phyloP scores from a whole-genome alignment of 2,888 invertebrate genomes.

The Caenorhabditis uteleia region DNA sequence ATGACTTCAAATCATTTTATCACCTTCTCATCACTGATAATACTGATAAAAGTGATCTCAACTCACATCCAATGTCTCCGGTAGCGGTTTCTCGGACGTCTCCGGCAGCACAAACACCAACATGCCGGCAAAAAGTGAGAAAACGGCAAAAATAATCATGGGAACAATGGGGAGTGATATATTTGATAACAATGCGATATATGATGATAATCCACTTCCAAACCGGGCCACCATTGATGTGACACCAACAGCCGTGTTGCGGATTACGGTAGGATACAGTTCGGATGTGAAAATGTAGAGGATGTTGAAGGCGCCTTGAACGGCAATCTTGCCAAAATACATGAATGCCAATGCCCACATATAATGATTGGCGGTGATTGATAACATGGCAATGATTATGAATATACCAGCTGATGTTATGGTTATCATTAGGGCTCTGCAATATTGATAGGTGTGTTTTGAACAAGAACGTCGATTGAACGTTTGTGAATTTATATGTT shows the following conservation, averaged over 20 bases:
- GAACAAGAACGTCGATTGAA: too few species aligned
- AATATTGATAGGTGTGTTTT: too few species aligned
- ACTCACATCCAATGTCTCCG: slow-evolving; percentile 67
- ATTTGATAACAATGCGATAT: slow-evolving; percentile 68
- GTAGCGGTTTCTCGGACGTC: slow-evolving; percentile 67
- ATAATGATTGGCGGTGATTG: slow-evolving; percentile 47
- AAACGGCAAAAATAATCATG: slow-evolving; percentile 69
- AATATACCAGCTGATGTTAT: slow-evolving; percentile 62
- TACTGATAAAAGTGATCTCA: too few species aligned
- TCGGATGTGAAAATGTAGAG: slow-evolving; percentile 69
- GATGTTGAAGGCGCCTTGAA: slow-evolving; percentile 69
- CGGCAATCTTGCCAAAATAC: slow-evolving; percentile 67
- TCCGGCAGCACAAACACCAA: slow-evolving; percentile 68
- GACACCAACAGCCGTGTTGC: slow-evolving; percentile 66
- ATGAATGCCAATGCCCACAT: slow-evolving; percentile 64
- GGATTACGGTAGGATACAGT: slow-evolving; percentile 69
- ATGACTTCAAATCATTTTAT: too few species aligned
- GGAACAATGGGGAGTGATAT: slow-evolving; percentile 68
- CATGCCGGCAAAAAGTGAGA: slow-evolving; percentile 67
- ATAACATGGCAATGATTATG: slow-evolving; percentile 66
- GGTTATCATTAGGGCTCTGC: slow-evolving; percentile 66
- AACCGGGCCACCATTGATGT: slow-evolving; percentile 66
- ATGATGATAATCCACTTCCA: slow-evolving; percentile 68
- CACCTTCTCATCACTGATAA: too few species aligned
- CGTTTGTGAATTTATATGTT: too few species aligned